Evolutionary conservation across 2,113 vertebrate species (phyloP), one percentile per base, ranked within the genome.

Genomic region (Atlantisia rogersi): DNA sequence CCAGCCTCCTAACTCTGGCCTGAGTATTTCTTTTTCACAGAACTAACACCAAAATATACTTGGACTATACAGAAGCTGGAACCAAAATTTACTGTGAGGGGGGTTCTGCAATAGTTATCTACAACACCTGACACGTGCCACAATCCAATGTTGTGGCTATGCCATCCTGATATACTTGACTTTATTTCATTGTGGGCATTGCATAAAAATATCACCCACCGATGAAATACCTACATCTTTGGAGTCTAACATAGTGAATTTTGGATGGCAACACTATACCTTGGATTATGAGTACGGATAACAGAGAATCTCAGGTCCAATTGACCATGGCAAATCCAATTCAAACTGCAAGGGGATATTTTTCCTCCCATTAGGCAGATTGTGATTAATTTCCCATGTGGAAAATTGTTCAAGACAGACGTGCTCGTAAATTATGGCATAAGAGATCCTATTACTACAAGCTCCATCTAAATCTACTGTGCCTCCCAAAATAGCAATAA

Each of bases 331-430:
- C 92, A 88, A 95, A 97, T 97, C 95, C 94, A 94, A 96, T 95
- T 96, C 92, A 94, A 95, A 81, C 77, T 92, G 87, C 88, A 91
- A 68, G 69, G 65, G 86, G 96, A 59, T 97, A 85, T 87, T 97
- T 97, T 96, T 50, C 89, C 78, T 94, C 82, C 76, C 53, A 94
- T 96, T 94, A 95, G 89, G 76, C 92, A 93, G 80, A 96, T 96
- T 89, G 96, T 80, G 89, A 96, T 97, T 96, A 88, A 97, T 97
- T 94, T 97, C 96, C 95, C 96, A 94, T 94, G 92, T 97, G 93
- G 92, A 97, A 95, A 97, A 96, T 96, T 92, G 90, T 95, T 97
- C 88, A 85, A 94, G 96, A 96, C 96, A 97, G 92, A 77, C 60
- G 3, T 94, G 82, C 89, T 96, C 1, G 5, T 96, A 95, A 96